phyloP scores from a whole-genome alignment of 1,140 invertebrate genomes.

The Sycophila sp. region DNA sequence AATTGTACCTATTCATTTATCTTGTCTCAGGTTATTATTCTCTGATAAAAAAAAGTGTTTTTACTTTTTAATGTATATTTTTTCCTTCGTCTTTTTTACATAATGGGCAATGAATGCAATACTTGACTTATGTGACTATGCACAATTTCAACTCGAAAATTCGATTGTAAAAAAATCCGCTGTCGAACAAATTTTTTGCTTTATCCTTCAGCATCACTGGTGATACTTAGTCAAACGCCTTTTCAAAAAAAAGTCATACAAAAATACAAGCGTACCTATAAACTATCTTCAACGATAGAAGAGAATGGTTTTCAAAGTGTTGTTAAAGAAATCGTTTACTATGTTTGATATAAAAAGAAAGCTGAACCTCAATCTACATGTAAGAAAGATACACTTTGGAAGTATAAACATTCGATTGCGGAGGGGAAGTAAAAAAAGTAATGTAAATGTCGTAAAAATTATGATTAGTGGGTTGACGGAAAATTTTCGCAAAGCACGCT shows the following conservation, averaged over 20 bases:
- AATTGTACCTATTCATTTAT: constrained; percentile 7
- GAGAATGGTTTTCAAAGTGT: neutral
- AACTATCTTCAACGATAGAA: neutral
- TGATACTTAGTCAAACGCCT: constrained; percentile 1
- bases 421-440: neutral
- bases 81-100: neutral
- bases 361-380: neutral
- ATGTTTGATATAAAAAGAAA: constrained; percentile 4
- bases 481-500: constrained; percentile 17
- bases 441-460: neutral
- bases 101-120: neutral
- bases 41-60: neutral
- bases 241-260: constrained; percentile 22
- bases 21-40: neutral
- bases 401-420: neutral
- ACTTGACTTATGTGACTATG: neutral
- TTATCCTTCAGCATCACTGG: neutral
- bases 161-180: neutral
- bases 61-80: neutral
- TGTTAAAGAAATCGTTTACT: constrained; percentile 4
- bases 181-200: neutral
- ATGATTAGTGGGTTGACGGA: neutral
- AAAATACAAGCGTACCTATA: constrained; percentile 19
- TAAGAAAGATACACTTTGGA: neutral
- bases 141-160: neutral